A percentile compares a stretch with the other conserved stretches of the same genome.
phyloP scores from a whole-genome alignment of 2,888 invertebrate genomes.

The Pandemis cinnamomeana region DNA sequence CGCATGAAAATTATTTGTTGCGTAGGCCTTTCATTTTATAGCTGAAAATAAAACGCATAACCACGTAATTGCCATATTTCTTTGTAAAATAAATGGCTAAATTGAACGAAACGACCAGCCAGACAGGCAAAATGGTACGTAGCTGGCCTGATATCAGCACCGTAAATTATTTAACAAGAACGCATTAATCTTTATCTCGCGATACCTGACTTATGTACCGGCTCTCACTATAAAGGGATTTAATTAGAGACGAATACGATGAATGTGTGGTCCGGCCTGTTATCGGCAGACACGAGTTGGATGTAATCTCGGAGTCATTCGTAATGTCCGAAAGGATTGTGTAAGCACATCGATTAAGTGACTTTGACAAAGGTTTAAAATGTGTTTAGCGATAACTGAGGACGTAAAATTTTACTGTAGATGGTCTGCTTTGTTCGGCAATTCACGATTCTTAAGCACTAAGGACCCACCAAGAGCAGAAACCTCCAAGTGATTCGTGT shows the following conservation, averaged over 20 bases:
- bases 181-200: conserved; percentile 78
- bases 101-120: conserved; percentile 42
- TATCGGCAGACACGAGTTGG: conserved; percentile 71
- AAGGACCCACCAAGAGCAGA: background rate
- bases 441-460: background rate
- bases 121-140: conserved; percentile 50
- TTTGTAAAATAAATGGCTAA: conserved; percentile 44
- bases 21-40: background rate
- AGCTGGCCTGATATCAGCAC: conserved; percentile 62
- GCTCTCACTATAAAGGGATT: conserved; percentile 64
- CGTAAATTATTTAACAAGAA: conserved; percentile 80
- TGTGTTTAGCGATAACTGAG: conserved; percentile 42
- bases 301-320: conserved; percentile 68
- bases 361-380: conserved; percentile 55
- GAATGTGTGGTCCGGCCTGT: conserved; percentile 74
- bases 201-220: conserved; percentile 58
- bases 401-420: conserved; percentile 34
- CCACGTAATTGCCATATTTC: conserved; percentile 30
- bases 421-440: conserved; percentile 15
- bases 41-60: conserved; percentile 1
- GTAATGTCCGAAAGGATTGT: conserved; percentile 65
- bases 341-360: conserved; percentile 49
- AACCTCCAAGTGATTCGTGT: too few species aligned
- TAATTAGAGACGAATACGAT: conserved; percentile 72
- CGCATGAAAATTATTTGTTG: background rate